Evolutionary conservation across 2,888 invertebrate genomes (phyloP), one percentile per base, ranked within the genome.

Genomic region (Megamerina dolium): DNA sequence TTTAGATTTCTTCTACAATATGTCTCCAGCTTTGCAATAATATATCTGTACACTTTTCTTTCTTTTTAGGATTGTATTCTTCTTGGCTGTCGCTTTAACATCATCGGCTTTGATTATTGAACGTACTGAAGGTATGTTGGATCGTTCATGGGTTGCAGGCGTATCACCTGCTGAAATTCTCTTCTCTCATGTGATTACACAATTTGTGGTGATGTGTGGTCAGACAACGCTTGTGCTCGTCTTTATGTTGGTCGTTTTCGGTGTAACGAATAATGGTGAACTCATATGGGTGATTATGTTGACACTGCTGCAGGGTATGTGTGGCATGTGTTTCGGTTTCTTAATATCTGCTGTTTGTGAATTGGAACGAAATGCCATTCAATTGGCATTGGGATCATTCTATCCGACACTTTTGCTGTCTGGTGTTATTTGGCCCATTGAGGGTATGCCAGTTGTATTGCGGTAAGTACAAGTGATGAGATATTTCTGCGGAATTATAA

Each of bases 251-350:
- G 75, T 87, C 5, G 90, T 91, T 5, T 92, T 93, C 58, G 83
- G 87, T 2, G 90, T 95, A 38, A 86, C 93, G 67, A 88, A 89
- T 64, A 85, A 87, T 57, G 95, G 95, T 12, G 86, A 90, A 41
- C 80, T 94, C 37, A 76, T 83, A 40, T 85, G 85, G 74, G 92
- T 94, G 13, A 78, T 94, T 50, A 75, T 88, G 52, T 74, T 94
- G 23, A 92, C 93, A 2, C 77, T 95, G 53, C 74, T 93, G 50
- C 93, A 94, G 73, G 94, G 87, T 52, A 79, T 93, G 29, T 92
- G 93, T 69, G 95, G 95, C 56, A 95, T 95, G 95, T 90, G 92
- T 64, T 91, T 93, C 74, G 95, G 95, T 45, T 90, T 94, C 72
- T 85, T 94, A 35, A 92, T 94, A 59, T 93, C 93, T 0, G 87